Percentiles rank a stretch among this genome's conserved stretches.
Conservation (phyloP, 2,797 vertebrate genomes). For the Helarctos malayanus region DNA sequence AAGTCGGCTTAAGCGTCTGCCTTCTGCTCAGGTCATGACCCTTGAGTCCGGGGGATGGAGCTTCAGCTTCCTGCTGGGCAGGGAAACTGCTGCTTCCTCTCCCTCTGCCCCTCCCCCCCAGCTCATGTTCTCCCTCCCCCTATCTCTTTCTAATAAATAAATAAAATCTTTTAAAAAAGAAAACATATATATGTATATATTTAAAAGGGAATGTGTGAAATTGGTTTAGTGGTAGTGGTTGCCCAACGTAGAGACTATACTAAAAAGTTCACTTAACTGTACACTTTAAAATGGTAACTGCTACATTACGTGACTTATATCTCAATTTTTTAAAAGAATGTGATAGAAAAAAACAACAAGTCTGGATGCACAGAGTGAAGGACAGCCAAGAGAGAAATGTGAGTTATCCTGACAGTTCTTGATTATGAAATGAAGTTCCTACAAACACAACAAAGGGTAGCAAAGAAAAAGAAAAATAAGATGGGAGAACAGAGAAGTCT, state of each 20-base stretch:
- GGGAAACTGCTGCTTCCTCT: no score
- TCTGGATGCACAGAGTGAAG: neutral
- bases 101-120: no score
- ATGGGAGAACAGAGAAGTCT: neutral
- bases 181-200: neutral
- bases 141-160: no score
- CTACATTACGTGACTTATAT: neutral
- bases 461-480: neutral
- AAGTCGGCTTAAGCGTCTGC: no score
- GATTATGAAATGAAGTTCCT: neutral
- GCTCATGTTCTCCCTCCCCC: no score
- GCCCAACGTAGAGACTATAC: neutral
- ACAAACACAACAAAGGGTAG: neutral
- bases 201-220: neutral
- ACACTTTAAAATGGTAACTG: neutral
- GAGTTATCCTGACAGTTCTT: neutral
- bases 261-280: neutral
- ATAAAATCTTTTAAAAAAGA: neutral
- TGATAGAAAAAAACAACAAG: neutral
- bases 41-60: no score
- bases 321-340: neutral
- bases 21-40: no score
- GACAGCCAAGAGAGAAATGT: neutral
- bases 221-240: neutral
- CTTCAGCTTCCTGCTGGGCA: no score